Evolutionary conservation across 2,797 vertebrate species (phyloP), one percentile per base, ranked within the genome.

Genomic region (Aplochiton taeniatus): DNA sequence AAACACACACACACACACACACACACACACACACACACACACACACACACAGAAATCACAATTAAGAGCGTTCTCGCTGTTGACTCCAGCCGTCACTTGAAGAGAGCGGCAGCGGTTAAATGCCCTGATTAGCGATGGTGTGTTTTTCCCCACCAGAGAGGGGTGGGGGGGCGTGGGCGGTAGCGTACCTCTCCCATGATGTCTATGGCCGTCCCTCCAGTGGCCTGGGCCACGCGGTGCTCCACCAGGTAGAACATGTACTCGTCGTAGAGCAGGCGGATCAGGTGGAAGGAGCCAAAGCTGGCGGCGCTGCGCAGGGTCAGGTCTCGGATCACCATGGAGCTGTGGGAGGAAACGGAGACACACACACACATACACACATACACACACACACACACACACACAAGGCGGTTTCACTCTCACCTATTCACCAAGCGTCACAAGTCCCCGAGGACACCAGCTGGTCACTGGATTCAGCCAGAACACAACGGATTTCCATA

Each of bases 221-320:
- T 97, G 0, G 96, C 97, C 78, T 95, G 93, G n/a, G 98, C 98
- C 11, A 99, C 97, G 0, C 97, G 96, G 57, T 98, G 96, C 85
- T 99, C 98, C 69, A 99, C 97, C 76, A 99, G 90, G 85, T 98
- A 99, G 87, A 99, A 99, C 98, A 99, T 99, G 90, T 99, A 99
- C 76, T 99, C 98, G 0, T 99, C 98, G 0, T 99, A 99, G 7
- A 99, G 94, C 82, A 99, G 93, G 57, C 98, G 95, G 82, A 99
- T 99, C 74, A 99, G 91, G 89, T 99, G 98, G 89, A 99, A 99
- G 79, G 98, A 99, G 49, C 98, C 97, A 0, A 99, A 99, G 84
- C 98, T 99, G 83, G 97, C 97, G 0, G 97, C 98, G 0, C 98
- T 99, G 83, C 98, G 96, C 67, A 99, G 87, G 62, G 98, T 99